These are phyloP conservation scores for Dascyllus trimaculatus DNA, from an alignment of 2,113 vertebrate species.

Conservation along the genomic window DNA sequence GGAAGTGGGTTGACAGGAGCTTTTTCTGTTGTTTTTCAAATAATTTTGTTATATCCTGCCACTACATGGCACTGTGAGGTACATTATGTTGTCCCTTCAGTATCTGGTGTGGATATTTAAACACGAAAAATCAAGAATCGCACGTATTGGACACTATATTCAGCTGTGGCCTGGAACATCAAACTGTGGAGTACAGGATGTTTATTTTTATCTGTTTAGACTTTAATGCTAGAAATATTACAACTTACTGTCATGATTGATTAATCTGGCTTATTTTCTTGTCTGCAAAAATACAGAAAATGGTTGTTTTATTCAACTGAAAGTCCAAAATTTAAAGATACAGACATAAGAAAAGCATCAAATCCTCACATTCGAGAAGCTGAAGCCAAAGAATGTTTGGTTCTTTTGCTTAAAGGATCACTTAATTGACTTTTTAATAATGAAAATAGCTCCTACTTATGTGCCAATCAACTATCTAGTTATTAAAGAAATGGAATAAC, in stretches of 20 bases:
- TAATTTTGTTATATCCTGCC: not conserved
- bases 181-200: no score
- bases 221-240: no score
- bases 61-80: not conserved
- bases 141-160: not conserved
- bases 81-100: constrained; percentile 4
- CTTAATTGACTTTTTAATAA: not conserved
- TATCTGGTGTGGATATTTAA: not conserved
- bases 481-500: not conserved
- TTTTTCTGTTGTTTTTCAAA: not conserved
- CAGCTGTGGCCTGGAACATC: no score
- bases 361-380: not conserved
- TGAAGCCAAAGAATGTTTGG: not conserved
- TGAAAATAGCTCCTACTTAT: not conserved
- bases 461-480: not conserved
- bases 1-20: constrained; percentile 32
- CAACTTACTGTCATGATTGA: no score
- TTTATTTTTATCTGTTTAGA: no score
- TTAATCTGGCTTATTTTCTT: no score
- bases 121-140: not conserved
- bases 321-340: not conserved
- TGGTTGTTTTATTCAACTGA: no score
- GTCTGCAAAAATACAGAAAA: no score
- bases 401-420: not conserved
- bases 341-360: not conserved